Evolutionary conservation across 1,140 invertebrate species (phyloP).

Genomic region (Drosophila guanche): DNA sequence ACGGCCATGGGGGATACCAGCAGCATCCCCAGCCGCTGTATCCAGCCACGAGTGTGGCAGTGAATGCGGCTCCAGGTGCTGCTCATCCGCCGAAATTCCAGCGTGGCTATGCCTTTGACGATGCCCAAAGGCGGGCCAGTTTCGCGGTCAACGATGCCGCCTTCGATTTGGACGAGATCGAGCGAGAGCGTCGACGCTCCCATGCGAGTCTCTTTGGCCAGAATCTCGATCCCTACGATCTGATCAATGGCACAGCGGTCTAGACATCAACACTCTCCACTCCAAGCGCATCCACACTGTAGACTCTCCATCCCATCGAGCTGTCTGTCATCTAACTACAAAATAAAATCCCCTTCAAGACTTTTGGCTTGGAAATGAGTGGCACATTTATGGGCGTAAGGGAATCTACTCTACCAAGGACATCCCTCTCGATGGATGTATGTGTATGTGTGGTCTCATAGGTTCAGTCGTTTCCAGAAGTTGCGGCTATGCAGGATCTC

Average conservation of each 20-base stretch:
- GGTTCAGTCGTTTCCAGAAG: slow-evolving; percentile 62
- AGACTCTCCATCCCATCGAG: no score
- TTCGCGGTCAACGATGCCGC: slow-evolving; percentile 51
- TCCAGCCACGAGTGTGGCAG: slow-evolving; percentile 8
- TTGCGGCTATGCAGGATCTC: slow-evolving; percentile 40
- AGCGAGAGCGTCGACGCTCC: slow-evolving; percentile 75
- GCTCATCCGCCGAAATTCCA: slow-evolving; percentile 64
- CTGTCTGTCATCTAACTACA: no score
- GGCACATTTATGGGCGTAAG: no score
- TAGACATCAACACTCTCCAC: no score
- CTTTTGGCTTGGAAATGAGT: no score
- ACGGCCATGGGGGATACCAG: slow-evolving; percentile 35
- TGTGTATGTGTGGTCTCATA: slow-evolving; percentile 16
- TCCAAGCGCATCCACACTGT: no score
- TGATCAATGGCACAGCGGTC: slow-evolving; percentile 80
- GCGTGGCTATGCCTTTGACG: slow-evolving; percentile 75
- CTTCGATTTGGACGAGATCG: slow-evolving; percentile 81
- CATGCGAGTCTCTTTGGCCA: slow-evolving; percentile 78
- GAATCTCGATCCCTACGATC: slow-evolving; percentile 63
- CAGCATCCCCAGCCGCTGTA: slow-evolving; percentile 50
- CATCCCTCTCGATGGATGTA: neutral
- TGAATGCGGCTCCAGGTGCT: neutral
- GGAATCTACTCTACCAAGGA: no score
- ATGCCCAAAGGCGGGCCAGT: slow-evolving; percentile 66
- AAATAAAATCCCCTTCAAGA: no score